Evolutionary conservation across 1,140 invertebrate genomes (phyloP).

Genomic region (Tetramorium simillimum): DNA sequence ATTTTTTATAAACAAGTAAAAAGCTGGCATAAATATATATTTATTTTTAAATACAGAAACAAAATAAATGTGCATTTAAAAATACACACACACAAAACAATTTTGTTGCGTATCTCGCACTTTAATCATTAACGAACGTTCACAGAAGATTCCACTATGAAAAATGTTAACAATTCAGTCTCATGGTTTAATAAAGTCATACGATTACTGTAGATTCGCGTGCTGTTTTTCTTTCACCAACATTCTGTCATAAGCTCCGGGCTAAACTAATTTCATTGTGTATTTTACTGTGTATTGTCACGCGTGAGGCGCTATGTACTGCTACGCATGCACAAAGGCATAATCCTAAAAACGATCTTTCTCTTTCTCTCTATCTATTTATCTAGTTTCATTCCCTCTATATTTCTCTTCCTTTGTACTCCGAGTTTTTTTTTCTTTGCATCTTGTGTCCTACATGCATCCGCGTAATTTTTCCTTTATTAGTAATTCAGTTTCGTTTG

Average conservation of each 20-base stretch:
- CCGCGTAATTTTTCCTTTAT: constrained; percentile 2
- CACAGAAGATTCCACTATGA: not conserved
- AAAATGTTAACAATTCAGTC: not conserved
- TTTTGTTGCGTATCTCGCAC: not conserved
- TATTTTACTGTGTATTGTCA: not conserved
- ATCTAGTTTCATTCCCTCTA: not conserved
- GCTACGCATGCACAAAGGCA: constrained; percentile 9
- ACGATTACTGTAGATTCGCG: constrained; percentile 13
- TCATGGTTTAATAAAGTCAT: constrained; percentile 20
- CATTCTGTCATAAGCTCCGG: not conserved
- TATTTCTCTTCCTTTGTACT: not conserved
- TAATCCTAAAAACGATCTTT: constrained; percentile 13
- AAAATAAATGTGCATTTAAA: too few species aligned
- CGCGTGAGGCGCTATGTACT: not conserved
- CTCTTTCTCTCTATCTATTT: not conserved
- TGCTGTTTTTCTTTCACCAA: not conserved
- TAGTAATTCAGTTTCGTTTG: not conserved
- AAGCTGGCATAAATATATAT: not conserved
- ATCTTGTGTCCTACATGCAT: not conserved
- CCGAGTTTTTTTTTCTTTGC: not conserved
- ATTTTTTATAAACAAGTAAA: not conserved
- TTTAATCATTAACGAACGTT: constrained; percentile 14
- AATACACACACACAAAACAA: not conserved
- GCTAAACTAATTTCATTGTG: constrained; percentile 41
- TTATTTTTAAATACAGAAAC: not conserved